A percentile compares a stretch with the other conserved stretches of the same genome.
Evolutionary conservation across 2,888 invertebrate species (phyloP).

Genomic region (Phalera bucephala): DNA sequence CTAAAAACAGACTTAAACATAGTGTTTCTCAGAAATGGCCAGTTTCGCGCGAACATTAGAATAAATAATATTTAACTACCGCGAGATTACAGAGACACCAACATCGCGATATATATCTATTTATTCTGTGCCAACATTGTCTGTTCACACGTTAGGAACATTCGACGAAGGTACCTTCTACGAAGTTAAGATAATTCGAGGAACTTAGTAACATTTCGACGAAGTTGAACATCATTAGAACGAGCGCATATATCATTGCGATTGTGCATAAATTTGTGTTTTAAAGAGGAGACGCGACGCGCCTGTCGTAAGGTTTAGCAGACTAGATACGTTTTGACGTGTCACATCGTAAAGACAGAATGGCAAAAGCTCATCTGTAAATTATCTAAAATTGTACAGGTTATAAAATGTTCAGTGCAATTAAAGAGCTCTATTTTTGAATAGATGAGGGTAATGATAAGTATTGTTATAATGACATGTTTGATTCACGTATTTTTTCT

Average conservation of each 20-base stretch:
- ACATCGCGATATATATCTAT: constrained; percentile 24
- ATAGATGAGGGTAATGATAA: no score
- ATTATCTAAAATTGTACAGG: no score
- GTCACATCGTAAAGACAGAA: no score
- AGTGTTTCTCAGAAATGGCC: constrained; percentile 17
- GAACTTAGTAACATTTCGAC: no score
- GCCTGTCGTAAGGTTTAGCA: constrained; percentile 28
- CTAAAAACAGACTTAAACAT: constrained; percentile 20
- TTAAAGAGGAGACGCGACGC: constrained; percentile 48
- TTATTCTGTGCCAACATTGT: constrained; percentile 44
- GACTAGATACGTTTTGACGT: no score
- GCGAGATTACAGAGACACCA: constrained; percentile 18
- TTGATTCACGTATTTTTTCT: no score
- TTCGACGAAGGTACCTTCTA: no score
- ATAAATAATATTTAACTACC: constrained; percentile 34
- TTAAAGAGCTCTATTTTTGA: no score
- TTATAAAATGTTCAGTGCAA: no score
- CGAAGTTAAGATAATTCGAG: constrained; percentile 14
- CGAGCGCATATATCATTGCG: constrained; percentile 57
- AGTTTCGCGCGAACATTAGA: constrained; percentile 18
- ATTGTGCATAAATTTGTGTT: constrained; percentile 71
- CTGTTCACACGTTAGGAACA: constrained; percentile 27
- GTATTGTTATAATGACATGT: no score
- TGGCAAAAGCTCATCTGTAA: no score
- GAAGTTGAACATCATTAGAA: constrained; percentile 42